Evolutionary conservation across 2,113 vertebrate species (phyloP).

Genomic region (Alligator mississippiensis): DNA sequence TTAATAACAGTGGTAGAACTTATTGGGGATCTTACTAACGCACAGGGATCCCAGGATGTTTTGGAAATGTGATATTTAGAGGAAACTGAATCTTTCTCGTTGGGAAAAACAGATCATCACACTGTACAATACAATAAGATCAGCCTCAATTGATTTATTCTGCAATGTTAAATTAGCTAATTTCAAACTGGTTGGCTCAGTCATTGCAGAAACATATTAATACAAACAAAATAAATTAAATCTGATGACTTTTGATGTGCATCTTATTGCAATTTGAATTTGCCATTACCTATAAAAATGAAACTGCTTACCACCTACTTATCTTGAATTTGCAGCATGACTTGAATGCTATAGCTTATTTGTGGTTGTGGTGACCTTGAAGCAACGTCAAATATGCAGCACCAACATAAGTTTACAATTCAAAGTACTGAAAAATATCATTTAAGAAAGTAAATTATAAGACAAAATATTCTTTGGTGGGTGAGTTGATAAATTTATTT

Average conservation of each 20-base stretch:
- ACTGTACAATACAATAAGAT: not conserved
- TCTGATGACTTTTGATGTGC: not conserved
- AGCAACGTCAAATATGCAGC: slow-evolving; percentile 11
- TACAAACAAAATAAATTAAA: slow-evolving; percentile 15
- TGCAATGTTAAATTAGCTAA: slow-evolving; percentile 21
- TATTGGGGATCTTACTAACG: not conserved
- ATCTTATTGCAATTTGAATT: not conserved
- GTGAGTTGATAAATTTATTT: not conserved
- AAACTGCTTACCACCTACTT: slow-evolving; percentile 3
- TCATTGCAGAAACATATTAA: not conserved
- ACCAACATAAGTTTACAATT: not conserved
- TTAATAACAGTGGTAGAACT: not conserved
- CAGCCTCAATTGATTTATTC: not conserved
- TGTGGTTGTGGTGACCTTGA: slow-evolving; percentile 39
- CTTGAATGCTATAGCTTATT: slow-evolving; percentile 22
- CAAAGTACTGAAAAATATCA: not conserved
- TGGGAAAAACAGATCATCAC: not conserved
- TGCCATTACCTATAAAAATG: not conserved
- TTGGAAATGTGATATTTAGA: not conserved
- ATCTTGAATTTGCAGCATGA: not conserved
- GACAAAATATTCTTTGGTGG: not conserved
- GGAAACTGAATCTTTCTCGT: not conserved
- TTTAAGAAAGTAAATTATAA: not conserved
- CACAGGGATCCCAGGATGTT: not conserved
- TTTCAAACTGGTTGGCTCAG: not conserved